Evolutionary conservation across 2,113 vertebrate species (phyloP).

Genomic region (Pituophis catenifer): DNA sequence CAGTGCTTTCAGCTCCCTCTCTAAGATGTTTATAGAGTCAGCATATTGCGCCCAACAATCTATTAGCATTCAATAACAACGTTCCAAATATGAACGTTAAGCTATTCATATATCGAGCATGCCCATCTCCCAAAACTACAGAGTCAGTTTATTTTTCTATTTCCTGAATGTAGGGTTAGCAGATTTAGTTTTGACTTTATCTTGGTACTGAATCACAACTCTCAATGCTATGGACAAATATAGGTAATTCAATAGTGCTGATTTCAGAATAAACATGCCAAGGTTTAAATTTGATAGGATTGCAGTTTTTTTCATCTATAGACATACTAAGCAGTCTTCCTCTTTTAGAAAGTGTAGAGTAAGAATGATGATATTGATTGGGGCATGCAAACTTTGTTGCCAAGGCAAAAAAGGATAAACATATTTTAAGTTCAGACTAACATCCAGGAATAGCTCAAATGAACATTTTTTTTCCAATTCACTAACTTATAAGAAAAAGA

Average conservation of each 20-base stretch:
- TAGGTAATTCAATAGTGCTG: not conserved
- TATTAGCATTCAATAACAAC: slow-evolving; percentile 30
- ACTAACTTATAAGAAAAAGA: not conserved
- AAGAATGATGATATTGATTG: not conserved
- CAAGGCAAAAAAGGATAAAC: not conserved
- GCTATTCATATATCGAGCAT: slow-evolving; percentile 39
- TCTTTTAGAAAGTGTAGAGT: not conserved
- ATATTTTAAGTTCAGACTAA: not conserved
- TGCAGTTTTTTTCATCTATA: not conserved
- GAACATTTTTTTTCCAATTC: not conserved
- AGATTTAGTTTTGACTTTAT: not conserved
- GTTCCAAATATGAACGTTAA: slow-evolving; percentile 36
- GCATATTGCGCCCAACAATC: too few relatives aligned
- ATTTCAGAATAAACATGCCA: not conserved
- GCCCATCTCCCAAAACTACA: not conserved
- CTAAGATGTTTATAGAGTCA: too few relatives aligned
- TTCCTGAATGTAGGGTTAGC: not conserved
- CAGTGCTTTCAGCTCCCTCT: too few relatives aligned
- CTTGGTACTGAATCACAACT: not conserved
- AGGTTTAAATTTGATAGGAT: slow-evolving; percentile 2
- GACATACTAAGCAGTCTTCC: not conserved
- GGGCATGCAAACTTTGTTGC: not conserved
- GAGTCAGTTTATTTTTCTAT: slow-evolving; percentile 15
- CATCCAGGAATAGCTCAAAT: not conserved
- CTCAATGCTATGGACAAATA: not conserved